phyloP scores from a whole-genome alignment of 2,113 vertebrate species.

The Piliocolobus tephrosceles region DNA sequence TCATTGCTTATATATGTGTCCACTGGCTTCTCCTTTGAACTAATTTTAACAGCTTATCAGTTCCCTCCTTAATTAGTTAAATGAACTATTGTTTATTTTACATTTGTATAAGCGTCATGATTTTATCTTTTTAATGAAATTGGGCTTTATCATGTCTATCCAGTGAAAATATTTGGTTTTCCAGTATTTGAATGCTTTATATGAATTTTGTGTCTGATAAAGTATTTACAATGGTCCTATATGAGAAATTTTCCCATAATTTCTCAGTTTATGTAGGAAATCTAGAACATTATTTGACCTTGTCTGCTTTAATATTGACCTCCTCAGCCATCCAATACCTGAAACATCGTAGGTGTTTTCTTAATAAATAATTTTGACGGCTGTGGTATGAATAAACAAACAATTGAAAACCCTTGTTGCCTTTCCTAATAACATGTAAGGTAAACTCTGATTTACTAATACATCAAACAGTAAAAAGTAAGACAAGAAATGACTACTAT shows the following conservation, averaged over 20 bases:
- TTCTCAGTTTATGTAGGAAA: not conserved
- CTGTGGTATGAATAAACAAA: not conserved
- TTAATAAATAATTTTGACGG: not conserved
- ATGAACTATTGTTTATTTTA: not conserved
- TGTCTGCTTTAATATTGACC: not conserved
- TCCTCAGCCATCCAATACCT: not conserved
- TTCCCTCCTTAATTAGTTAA: not conserved
- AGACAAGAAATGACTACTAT: not conserved
- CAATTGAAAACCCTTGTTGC: not conserved
- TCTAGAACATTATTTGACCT: not conserved
- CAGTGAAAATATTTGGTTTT: not conserved
- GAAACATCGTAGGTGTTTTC: not conserved
- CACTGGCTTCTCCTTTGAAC: not conserved
- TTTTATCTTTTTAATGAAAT: not conserved
- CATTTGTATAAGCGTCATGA: not conserved
- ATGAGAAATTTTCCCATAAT: not conserved
- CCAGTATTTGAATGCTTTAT: not conserved
- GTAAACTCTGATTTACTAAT: not conserved
- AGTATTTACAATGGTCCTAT: not conserved
- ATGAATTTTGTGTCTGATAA: not conserved
- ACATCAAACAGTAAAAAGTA: not conserved
- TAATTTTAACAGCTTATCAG: not conserved
- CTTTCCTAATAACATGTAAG: not conserved
- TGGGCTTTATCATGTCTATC: not conserved
- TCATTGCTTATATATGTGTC: not conserved